phyloP scores from a whole-genome alignment of 1,140 invertebrate genomes.

The Pogonomyrmex californicus region DNA sequence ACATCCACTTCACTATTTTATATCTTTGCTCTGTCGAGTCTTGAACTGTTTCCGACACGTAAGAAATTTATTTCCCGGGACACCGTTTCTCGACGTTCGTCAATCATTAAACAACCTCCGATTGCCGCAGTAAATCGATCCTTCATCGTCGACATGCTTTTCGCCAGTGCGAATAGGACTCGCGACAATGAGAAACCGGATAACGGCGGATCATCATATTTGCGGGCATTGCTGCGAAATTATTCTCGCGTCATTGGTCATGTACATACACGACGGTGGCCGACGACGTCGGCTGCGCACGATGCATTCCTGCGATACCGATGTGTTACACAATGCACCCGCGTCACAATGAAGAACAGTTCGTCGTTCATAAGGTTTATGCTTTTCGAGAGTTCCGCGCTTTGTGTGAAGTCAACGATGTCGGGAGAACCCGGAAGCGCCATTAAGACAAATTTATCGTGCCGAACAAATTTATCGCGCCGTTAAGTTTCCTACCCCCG shows the following conservation, averaged over 20 bases:
- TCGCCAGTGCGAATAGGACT: background rate
- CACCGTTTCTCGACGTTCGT: background rate
- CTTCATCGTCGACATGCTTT: constrained; percentile 2
- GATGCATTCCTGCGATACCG: constrained; percentile 34
- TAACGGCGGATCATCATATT: constrained; percentile 44
- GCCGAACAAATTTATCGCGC: constrained; percentile 13
- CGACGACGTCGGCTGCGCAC: background rate
- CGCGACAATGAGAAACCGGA: constrained; percentile 19
- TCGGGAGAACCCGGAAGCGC: background rate
- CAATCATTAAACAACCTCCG: constrained; percentile 29
- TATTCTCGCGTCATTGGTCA: constrained; percentile 68
- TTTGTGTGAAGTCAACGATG: constrained; percentile 52
- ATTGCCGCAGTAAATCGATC: constrained; percentile 20
- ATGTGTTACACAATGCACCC: constrained; percentile 37
- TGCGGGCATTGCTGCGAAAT: constrained; percentile 66
- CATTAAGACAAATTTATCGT: constrained; percentile 35
- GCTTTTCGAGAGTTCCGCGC: constrained; percentile 25
- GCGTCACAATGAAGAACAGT: constrained; percentile 55
- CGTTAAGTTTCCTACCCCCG: background rate
- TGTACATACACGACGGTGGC: constrained; percentile 23
- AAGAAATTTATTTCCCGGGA: constrained; percentile 34
- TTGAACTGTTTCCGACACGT: background rate
- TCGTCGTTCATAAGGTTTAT: constrained; percentile 4
- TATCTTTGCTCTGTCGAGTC: background rate
- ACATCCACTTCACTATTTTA: constrained; percentile 21